Evolutionary conservation across 2,888 invertebrate species (phyloP), one percentile per base, ranked within the genome.

Genomic region (Amiota minor): DNA sequence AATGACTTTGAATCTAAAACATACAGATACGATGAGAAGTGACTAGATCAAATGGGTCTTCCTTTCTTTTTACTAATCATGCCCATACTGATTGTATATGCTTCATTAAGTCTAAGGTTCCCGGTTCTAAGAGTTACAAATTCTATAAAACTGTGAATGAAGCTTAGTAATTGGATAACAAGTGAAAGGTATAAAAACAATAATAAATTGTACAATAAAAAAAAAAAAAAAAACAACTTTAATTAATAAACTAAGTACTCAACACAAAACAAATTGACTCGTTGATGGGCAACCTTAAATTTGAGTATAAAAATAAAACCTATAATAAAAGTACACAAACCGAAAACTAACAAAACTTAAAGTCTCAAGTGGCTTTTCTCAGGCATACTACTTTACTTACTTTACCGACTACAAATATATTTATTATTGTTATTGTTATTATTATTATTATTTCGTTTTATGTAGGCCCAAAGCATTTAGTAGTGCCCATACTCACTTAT

Each of bases 241-340:
- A 35, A 85, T 82, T 85, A 84, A 82, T 85, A 85, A 82, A 85
- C 78, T 86, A 85, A 85, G 79, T 86, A 80, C 85, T 84, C 79
- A 78, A 69, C 73, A 74, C 78, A 77, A 81, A 84, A 77, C 79
- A 85, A 83, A 85, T 85, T 83, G 84, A 84, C 79, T 77, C 77
- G 55, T 70, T 75, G 81, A 75, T 72, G 73, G 74, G 70, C 80
- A 78, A 72, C 76, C 73, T 76, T 61, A 73, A 77, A 73, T 72
- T 20, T 65, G n/a, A 20, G 18, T 59, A 20, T 12, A 59, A n/a
- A 65, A 47, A 47, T 35, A 68, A 14, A 69, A 69, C 45, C 12
- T n/a, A 14, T 4, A 23, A 68, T 55, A 68, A 12, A 53, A 80
- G 59, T 35, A n/a, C 53, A 69, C 71, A 70, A 75, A 75, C 71